phyloP scores from a whole-genome alignment of 2,797 vertebrate genomes.

The Anomalospiza imberbis region DNA sequence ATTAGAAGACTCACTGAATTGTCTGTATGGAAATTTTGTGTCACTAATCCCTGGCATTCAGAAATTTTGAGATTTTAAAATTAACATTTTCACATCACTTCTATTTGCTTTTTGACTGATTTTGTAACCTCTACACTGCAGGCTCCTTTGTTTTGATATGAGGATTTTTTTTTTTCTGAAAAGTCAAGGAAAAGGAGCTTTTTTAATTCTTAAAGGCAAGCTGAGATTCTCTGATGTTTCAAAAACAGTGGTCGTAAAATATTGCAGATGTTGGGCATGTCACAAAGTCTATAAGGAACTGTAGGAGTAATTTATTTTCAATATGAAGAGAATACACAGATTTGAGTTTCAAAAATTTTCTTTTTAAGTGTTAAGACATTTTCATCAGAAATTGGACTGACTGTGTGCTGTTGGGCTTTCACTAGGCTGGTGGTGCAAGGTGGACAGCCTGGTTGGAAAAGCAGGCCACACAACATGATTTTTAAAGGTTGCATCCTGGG shows the following conservation, averaged over 20 bases:
- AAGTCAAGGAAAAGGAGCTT: background rate
- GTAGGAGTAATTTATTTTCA: background rate
- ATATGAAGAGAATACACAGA: background rate
- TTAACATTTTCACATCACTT: background rate
- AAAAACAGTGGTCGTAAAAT: background rate
- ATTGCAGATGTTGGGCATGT: background rate
- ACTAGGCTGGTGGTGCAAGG: background rate
- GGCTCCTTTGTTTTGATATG: background rate
- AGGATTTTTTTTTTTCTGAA: background rate
- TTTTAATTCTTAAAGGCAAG: background rate
- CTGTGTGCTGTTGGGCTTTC: background rate
- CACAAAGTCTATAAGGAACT: background rate
- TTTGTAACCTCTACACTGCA: background rate
- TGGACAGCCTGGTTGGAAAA: background rate
- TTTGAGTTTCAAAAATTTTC: background rate
- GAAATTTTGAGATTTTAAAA: constrained; percentile 25
- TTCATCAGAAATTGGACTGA: background rate
- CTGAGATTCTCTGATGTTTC: background rate
- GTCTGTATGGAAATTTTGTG: constrained; percentile 50
- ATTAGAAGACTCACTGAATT: constrained; percentile 42
- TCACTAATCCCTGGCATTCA: constrained; percentile 5
- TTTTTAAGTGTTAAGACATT: background rate
- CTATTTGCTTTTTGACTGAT: background rate
- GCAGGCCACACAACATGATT: background rate
- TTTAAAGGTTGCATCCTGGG: background rate